phyloP scores from a whole-genome alignment of 2,113 vertebrate genomes.

The Aegotheles bennettii region DNA sequence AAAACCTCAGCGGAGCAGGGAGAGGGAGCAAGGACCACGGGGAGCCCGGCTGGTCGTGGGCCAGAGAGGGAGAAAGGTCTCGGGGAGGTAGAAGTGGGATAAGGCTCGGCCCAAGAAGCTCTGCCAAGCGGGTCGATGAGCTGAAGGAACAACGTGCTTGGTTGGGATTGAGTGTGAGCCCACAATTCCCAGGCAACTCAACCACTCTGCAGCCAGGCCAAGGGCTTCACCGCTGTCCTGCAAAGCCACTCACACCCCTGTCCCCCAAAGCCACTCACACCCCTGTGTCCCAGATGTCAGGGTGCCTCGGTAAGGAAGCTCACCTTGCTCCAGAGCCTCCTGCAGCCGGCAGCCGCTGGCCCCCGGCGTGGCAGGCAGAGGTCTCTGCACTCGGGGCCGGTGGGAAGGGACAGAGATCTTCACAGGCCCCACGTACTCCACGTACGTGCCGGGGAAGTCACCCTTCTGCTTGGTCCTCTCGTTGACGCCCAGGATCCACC shows the following conservation, averaged over 20 bases:
- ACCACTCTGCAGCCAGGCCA: rapidly evolving
- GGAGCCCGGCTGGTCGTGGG: background rate
- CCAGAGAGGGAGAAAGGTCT: background rate
- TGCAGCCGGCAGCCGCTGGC: slow-evolving; percentile 46
- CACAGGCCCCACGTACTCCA: slow-evolving; percentile 86
- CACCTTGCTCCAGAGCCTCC: slow-evolving; percentile 73
- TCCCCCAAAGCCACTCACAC: background rate
- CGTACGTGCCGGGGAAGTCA: slow-evolving; percentile 91
- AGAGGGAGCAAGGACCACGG: background rate
- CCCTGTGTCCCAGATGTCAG: too few relatives aligned
- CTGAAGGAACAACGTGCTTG: background rate
- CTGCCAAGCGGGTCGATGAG: background rate
- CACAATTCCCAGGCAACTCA: background rate
- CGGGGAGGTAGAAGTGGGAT: background rate
- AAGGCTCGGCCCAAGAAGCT: background rate
- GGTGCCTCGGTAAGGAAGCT: too few relatives aligned
- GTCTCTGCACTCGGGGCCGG: slow-evolving; percentile 83
- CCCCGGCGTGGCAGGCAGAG: slow-evolving; percentile 82
- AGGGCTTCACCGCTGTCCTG: background rate
- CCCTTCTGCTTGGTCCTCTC: slow-evolving; percentile 91
- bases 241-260: background rate
- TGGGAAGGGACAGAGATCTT: slow-evolving; percentile 78
- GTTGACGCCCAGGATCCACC: slow-evolving; percentile 91
- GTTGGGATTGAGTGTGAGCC: background rate
- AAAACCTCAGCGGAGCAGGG: background rate